phyloP scores from a whole-genome alignment of 2,113 vertebrate genomes.

The Semnopithecus entellus region DNA sequence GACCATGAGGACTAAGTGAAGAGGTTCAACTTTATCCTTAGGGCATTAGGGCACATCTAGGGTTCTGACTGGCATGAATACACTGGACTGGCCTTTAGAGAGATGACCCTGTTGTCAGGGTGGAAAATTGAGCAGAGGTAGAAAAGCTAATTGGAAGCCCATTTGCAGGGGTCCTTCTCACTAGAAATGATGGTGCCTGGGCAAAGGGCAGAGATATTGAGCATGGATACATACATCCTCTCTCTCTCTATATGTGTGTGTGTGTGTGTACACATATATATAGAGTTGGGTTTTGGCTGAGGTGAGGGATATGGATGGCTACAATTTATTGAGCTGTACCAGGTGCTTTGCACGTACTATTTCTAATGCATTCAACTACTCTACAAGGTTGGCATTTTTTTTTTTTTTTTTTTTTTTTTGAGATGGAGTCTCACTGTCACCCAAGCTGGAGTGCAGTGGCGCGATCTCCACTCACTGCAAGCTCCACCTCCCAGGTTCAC shows the following conservation, averaged over 20 bases:
- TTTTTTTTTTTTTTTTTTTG: too few relatives aligned
- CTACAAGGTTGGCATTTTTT: too few relatives aligned
- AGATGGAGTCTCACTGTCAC: too few relatives aligned
- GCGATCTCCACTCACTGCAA: fast-evolving
- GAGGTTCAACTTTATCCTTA: background rate
- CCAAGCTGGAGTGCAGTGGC: too few relatives aligned
- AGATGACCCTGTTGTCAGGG: background rate
- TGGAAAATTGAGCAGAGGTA: background rate
- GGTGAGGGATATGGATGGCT: background rate
- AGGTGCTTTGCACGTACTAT: background rate
- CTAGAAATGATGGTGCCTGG: background rate
- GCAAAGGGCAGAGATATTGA: background rate
- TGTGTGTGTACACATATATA: too few relatives aligned
- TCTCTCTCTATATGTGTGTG: too few relatives aligned
- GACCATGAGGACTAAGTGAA: background rate
- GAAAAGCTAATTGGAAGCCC: background rate
- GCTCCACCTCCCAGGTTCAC: too few relatives aligned
- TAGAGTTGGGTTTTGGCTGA: too few relatives aligned
- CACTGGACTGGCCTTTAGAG: background rate
- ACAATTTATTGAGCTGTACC: background rate
- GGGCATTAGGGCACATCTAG: too few relatives aligned
- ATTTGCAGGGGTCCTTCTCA: background rate
- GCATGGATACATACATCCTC: too few relatives aligned
- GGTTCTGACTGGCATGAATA: background rate
- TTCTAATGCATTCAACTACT: background rate